These are phyloP conservation scores for Acromyrmex charruanus DNA, from an alignment of 1,140 invertebrate species.

Conservation along the genomic window DNA sequence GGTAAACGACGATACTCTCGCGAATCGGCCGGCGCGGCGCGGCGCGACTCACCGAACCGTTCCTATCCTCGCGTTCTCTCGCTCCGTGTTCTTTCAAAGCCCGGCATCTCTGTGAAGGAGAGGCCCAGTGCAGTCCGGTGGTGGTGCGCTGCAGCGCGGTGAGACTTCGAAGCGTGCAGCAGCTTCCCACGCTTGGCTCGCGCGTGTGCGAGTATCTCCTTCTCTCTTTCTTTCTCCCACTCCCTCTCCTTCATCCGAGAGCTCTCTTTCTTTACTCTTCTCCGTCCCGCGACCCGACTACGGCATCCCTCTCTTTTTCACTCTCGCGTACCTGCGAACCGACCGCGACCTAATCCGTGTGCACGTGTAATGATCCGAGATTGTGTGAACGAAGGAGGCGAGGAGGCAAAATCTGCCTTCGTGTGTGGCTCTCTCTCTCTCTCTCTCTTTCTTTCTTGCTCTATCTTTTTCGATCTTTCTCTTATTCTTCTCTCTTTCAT, in stretches of 20 bases:
- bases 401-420: conserved; percentile 53
- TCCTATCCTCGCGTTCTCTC: conserved; percentile 43
- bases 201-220: conserved; percentile 70
- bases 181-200: conserved; percentile 85
- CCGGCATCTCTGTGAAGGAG: conserved; percentile 64
- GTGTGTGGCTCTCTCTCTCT: conserved; percentile 62
- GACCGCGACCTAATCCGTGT: conserved; percentile 70
- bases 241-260: conserved; percentile 18
- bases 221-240: conserved; percentile 36
- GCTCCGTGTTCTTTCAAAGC: conserved; percentile 59
- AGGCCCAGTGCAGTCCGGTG: conserved; percentile 66
- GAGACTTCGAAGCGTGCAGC: conserved; percentile 78
- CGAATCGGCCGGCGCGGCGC: conserved; percentile 14
- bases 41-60: conserved; percentile 20
- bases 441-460: background rate
- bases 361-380: conserved; percentile 52
- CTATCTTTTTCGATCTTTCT: background rate
- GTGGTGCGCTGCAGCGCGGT: conserved; percentile 58
- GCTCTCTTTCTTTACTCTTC: conserved; percentile 28
- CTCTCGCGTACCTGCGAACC: conserved; percentile 72
- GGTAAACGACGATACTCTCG: conserved; percentile 56
- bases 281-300: conserved; percentile 33
- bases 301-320: conserved; percentile 68
- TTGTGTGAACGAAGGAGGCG: conserved; percentile 36
- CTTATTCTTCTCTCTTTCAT: conserved; percentile 51